A percentile compares a stretch with the other conserved stretches of the same genome.
Conservation (phyloP, 2,888 invertebrate genomes). For the Embidobia sp. region DNA sequence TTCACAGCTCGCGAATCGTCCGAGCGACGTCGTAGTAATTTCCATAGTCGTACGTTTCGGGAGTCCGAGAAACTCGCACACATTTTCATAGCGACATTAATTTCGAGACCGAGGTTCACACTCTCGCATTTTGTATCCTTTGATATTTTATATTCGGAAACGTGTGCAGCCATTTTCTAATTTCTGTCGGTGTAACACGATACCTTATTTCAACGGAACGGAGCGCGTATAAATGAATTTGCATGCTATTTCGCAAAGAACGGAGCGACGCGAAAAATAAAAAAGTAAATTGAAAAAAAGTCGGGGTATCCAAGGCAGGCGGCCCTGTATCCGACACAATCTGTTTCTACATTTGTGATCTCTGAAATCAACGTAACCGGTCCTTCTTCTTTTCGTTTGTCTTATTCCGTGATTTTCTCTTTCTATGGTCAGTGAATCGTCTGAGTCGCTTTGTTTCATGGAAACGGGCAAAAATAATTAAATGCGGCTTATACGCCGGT, state of each 20-base stretch:
- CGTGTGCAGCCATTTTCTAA: slow-evolving; percentile 25
- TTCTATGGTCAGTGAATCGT: no score
- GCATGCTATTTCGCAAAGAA: slow-evolving; percentile 38
- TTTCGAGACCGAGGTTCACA: background rate
- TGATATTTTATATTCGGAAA: slow-evolving; percentile 15
- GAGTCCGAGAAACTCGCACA: background rate
- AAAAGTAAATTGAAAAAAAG: slow-evolving; percentile 40
- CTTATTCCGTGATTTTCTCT: slow-evolving; percentile 38
- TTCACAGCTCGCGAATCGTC: no score
- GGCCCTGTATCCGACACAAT: slow-evolving; percentile 73
- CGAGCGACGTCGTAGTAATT: no score
- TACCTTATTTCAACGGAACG: slow-evolving; percentile 17
- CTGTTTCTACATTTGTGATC: slow-evolving; percentile 70
- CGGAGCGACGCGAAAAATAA: slow-evolving; percentile 13
- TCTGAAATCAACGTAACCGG: slow-evolving; percentile 61
- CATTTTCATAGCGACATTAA: background rate
- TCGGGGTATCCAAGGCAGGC: slow-evolving; percentile 45
- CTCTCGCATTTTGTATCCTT: background rate
- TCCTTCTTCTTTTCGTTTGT: slow-evolving; percentile 35
- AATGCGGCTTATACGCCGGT: slow-evolving; percentile 24
- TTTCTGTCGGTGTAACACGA: slow-evolving; percentile 23
- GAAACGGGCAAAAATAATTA: slow-evolving; percentile 45
- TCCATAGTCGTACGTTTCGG: no score
- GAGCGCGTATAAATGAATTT: slow-evolving; percentile 45
- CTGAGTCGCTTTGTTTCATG: slow-evolving; percentile 38